phyloP scores from a whole-genome alignment of 2,113 vertebrate genomes.

The Apeltes quadracus region DNA sequence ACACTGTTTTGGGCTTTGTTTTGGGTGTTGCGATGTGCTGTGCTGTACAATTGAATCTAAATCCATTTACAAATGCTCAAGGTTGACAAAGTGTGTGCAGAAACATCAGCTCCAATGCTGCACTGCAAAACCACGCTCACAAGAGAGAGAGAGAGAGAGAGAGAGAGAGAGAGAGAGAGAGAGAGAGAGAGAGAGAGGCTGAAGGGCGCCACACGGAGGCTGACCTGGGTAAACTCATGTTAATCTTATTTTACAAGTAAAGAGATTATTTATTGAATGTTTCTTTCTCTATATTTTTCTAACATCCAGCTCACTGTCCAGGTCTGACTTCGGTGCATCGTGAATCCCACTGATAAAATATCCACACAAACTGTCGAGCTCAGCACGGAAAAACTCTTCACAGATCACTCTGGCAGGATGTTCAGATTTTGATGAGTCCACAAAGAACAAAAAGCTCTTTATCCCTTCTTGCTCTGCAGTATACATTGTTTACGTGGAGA shows the following conservation, averaged over 20 bases:
- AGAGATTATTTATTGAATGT: not conserved
- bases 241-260: not conserved
- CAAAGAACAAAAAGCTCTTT: conserved; percentile 13
- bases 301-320: conserved; percentile 5
- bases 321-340: conserved; percentile 25
- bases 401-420: conserved; percentile 8
- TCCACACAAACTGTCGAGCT: conserved; percentile 15
- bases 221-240: conserved; percentile 19
- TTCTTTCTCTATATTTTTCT: not conserved
- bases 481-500: not conserved
- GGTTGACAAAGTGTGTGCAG: not conserved
- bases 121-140: conserved; percentile 56
- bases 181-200: conserved; percentile 21
- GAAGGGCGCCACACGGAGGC: conserved; percentile 45
- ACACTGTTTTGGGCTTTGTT: not conserved
- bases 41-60: not conserved
- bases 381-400: not conserved
- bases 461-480: not conserved
- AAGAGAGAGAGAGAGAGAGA: conserved; percentile 17
- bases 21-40: not conserved
- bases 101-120: conserved; percentile 39
- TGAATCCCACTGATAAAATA: not conserved
- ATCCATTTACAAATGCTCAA: not conserved
- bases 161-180: conserved; percentile 18
- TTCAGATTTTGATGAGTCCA: conserved; percentile 15